Base-by-base conservation (phyloP, 1,140 invertebrate genomes). In the Paracyclopina nana region DNA sequence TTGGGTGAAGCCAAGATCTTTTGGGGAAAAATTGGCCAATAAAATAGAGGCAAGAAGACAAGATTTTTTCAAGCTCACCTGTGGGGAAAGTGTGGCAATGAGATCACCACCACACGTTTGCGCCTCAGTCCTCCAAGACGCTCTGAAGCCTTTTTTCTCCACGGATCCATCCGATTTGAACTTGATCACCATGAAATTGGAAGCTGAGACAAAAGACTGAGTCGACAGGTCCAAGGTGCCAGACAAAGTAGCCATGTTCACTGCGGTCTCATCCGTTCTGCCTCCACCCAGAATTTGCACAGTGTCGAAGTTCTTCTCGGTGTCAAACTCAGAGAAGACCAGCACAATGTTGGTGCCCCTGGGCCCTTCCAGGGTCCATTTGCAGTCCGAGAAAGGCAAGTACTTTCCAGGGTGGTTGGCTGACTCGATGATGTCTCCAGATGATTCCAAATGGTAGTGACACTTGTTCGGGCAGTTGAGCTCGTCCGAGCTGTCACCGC, bases 101-200 rank as follows among this genome's bases (percentile, higher is more conserved):
- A 91, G 67, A 40, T 74, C 76, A 25, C 84, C 84, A 26, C 85
- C 84, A 62, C 85, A 91, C 14, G 74, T 77, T 59, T 87, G 82
- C 9, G 83, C 83, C 63, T 91, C 86, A 1, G 82, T 87, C 14
- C 31, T 41, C 83, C 83, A 88, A 1, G 83, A 84, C 40, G 83
- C 83, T 38, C 82, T 75, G 50, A 53, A 52, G 46, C 46, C 31
- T 11, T 27, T 18, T 14, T 50, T 50, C 48, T 50, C 48, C 26
- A 50, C 48, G 8, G 29, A 27, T 9, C 79, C 79, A 62, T 96
- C 91, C 0, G 86, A 82, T 56, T 82, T 82, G 67, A 96, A 96
- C 65, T 91, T 92, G 53, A 97, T 77, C 52, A 94, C 90, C 85
- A 97, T 94, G 57, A 95, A 91, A 64, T 96, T 96, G 12, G 86